Evolutionary conservation across 1,140 invertebrate species (phyloP), one percentile per base, ranked within the genome.

Genomic region (Cyclargus thomasi): DNA sequence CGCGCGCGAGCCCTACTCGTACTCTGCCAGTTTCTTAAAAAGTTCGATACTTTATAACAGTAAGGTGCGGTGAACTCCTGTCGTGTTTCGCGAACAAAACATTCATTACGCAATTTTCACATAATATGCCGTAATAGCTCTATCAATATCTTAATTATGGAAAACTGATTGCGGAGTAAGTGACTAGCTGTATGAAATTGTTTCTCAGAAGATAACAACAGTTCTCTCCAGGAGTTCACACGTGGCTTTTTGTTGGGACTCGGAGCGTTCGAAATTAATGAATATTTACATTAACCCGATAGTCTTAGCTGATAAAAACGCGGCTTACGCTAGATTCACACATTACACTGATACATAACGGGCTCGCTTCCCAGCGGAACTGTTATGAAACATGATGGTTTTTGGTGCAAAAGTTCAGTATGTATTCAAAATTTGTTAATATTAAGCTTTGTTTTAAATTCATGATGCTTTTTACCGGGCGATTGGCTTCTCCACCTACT

Each of bases 191-290:
- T 65, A 57, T 62, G 57, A 62, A 66, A 35, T 66, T 35, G 55
- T 35, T 66, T 66, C 65, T 53, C 65, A 66, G 53, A 35, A 67
- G 57, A 67, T 55, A 67, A 67, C 11, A 36, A 59, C 57, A 59
- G 65, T 67, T 67, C 65, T 36, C 59, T 29, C 29, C 20, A 17
- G 53, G 57, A 57, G 64, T 66, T 67, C 65, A 67, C 65, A 66
- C 65, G 65, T 66, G 55, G 20, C 29, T 66, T 66, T 57, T 59
- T 59, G 53, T 66, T 57, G 65, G 23, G 20, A 20, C 55, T 66
- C 35, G 65, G 23, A 35, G 18, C 55, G 57, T 57, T 66, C 59
- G n/a, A 16, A 57, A 57, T 66, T 66, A 59, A 66, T 66, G 65
- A 66, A 66, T 66, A 66, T 66, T 66, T 59, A 66, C 65, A 57